A percentile compares a stretch with the other conserved stretches of the same genome.
Evolutionary conservation across 1,140 invertebrate genomes (phyloP).

Genomic region (Bombus haemorrhoidalis): DNA sequence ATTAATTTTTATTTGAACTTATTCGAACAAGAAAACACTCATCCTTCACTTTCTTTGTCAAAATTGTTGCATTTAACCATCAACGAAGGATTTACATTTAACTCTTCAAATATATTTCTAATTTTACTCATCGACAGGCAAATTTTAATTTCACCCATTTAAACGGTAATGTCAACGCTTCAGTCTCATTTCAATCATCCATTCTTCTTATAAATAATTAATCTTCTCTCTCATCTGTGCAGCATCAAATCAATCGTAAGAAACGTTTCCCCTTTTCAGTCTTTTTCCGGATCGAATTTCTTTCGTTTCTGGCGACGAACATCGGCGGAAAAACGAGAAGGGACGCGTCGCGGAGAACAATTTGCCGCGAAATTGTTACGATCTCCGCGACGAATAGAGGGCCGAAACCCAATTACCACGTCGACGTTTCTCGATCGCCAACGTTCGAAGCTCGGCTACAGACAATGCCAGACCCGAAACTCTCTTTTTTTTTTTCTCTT

Average conservation of each 20-base stretch:
- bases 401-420: constrained; percentile 21
- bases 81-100: no score
- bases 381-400: background rate
- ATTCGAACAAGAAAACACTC: no score
- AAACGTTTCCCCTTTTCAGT: no score
- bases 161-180: no score
- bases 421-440: constrained; percentile 3
- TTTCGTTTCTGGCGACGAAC: no score
- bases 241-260: background rate
- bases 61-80: no score
- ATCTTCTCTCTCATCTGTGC: background rate
- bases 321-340: background rate
- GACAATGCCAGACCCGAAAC: constrained; percentile 9
- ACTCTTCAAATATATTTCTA: background rate
- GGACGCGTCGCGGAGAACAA: background rate
- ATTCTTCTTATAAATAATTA: background rate
- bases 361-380: constrained; percentile 23
- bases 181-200: background rate
- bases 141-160: background rate
- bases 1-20: no score
- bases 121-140: background rate
- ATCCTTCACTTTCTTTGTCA: no score
- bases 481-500: background rate
- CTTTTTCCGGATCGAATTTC: background rate
- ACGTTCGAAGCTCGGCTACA: background rate